phyloP scores from a whole-genome alignment of 2,797 vertebrate genomes.

The Merluccius polli region DNA sequence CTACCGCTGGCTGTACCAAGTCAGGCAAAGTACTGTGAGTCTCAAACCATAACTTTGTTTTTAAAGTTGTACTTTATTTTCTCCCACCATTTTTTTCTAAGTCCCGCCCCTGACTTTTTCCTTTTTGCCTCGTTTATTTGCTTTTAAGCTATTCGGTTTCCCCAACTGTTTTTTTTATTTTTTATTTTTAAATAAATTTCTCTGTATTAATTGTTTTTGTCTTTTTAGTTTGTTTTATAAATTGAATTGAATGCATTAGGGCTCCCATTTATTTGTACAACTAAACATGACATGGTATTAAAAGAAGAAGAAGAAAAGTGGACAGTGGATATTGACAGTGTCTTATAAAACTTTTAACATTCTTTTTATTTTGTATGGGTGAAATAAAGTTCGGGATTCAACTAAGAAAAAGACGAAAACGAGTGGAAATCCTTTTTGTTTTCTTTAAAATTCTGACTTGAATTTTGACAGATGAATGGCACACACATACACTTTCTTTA shows the following conservation, averaged over 20 bases:
- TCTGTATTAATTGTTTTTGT: constrained; percentile 34
- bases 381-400: constrained; percentile 80
- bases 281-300: constrained; percentile 64
- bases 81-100: not conserved
- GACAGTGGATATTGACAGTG: constrained; percentile 61
- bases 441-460: not conserved
- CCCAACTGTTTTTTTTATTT: not conserved
- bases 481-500: no score
- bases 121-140: not conserved
- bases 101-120: not conserved
- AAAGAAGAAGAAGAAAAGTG: constrained; percentile 56
- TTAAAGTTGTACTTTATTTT: constrained; percentile 48
- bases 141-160: not conserved
- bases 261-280: constrained; percentile 49
- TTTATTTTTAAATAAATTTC: constrained; percentile 31
- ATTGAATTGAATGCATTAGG: constrained; percentile 51
- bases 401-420: constrained; percentile 43
- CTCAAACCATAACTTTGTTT: constrained; percentile 59
- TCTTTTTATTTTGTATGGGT: constrained; percentile 82
- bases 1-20: not conserved
- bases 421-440: not conserved
- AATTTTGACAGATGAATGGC: not conserved
- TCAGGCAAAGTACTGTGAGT: constrained; percentile 33
- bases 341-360: constrained; percentile 79
- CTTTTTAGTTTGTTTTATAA: constrained; percentile 70